Conservation (phyloP, 2,113 vertebrate genomes). For the Electrona antarctica region DNA sequence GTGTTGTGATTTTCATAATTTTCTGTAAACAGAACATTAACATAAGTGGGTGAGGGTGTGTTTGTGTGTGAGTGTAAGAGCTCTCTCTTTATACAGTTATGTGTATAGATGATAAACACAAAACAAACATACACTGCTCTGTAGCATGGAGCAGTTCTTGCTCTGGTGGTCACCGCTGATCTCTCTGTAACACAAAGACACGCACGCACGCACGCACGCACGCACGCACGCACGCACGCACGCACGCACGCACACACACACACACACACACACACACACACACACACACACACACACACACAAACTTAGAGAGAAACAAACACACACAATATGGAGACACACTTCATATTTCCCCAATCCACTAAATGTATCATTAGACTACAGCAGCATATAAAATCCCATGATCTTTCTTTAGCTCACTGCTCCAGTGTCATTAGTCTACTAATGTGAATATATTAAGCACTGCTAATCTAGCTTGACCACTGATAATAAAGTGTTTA, state of each 20-base stretch:
- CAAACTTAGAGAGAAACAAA: neutral
- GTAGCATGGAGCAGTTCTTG: neutral
- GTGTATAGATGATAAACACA: neutral
- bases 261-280: neutral
- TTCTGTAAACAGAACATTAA: slow-evolving; percentile 14
- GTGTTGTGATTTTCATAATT: slow-evolving; percentile 27
- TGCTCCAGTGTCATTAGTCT: slow-evolving; percentile 10
- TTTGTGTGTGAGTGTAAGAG: neutral
- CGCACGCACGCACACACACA: neutral
- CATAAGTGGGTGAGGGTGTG: neutral
- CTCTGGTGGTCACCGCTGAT: neutral
- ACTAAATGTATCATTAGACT: slow-evolving; percentile 1
- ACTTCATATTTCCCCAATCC: neutral
- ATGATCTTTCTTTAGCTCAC: slow-evolving; percentile 11
- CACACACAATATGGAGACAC: neutral
- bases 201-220: neutral
- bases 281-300: neutral
- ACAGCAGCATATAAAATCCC: slow-evolving; percentile 13
- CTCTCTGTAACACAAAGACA: neutral
- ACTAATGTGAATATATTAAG: slow-evolving; percentile 21
- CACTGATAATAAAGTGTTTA: slow-evolving; percentile 4
- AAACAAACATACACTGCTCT: neutral
- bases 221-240: neutral
- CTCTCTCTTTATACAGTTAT: no score
- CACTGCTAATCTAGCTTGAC: slow-evolving; percentile 20